These are phyloP conservation scores for Luperina nickerlii DNA, from an alignment of 2,888 invertebrate genomes.

Conservation along the genomic window DNA sequence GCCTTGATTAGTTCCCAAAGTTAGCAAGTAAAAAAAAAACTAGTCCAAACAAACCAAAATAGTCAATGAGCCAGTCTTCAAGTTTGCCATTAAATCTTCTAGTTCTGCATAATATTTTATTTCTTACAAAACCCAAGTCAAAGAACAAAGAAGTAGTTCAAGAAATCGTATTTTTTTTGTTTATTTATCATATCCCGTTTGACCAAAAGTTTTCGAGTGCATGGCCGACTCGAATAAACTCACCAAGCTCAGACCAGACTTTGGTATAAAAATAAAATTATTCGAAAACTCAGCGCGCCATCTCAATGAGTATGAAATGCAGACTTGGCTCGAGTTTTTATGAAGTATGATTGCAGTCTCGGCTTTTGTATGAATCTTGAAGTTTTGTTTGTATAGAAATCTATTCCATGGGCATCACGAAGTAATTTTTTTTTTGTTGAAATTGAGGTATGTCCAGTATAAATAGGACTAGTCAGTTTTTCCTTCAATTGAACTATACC, in stretches of 20 bases:
- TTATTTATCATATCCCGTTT: conserved; percentile 70
- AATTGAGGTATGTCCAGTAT: neutral
- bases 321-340: conserved; percentile 52
- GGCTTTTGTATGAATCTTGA: conserved; percentile 25
- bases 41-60: neutral
- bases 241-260: conserved; percentile 59
- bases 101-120: conserved; percentile 51
- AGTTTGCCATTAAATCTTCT: conserved; percentile 52
- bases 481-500: neutral
- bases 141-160: conserved; percentile 33
- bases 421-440: neutral
- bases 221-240: conserved; percentile 71
- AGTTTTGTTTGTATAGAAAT: conserved; percentile 52
- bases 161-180: conserved; percentile 40
- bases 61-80: conserved; percentile 18
- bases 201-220: conserved; percentile 63
- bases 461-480: neutral
- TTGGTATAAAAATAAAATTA: conserved; percentile 78
- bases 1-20: conserved; percentile 16
- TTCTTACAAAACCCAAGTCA: conserved; percentile 27
- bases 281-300: conserved; percentile 69
- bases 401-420: neutral
- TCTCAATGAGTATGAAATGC: conserved; percentile 47
- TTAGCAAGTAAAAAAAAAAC: conserved; percentile 21
- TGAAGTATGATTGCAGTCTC: conserved; percentile 51